A percentile compares a stretch with the other conserved stretches of the same genome.
phyloP scores from a whole-genome alignment of 1,140 invertebrate species.

The Oreohelix idahoensis region DNA sequence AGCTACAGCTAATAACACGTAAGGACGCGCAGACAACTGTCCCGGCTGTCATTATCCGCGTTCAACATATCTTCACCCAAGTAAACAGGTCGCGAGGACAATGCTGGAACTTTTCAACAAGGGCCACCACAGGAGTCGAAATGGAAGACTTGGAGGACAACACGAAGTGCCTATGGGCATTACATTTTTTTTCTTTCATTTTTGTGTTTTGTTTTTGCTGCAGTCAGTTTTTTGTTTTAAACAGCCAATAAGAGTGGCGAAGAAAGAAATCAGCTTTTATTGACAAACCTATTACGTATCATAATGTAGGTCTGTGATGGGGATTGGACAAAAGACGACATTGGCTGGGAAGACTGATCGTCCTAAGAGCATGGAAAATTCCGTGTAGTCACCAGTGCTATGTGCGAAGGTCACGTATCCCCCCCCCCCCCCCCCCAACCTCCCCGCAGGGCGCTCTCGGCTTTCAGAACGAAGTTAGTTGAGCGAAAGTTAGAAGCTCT shows the following conservation, averaged over 20 bases:
- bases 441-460: too few relatives aligned
- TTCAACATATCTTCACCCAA: neutral
- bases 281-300: neutral
- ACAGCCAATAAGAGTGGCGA: neutral
- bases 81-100: neutral
- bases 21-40: neutral
- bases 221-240: neutral
- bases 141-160: neutral
- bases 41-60: neutral
- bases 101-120: neutral
- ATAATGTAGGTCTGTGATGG: neutral
- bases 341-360: neutral
- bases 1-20: neutral
- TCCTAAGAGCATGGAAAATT: neutral
- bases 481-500: too few relatives aligned
- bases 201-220: neutral
- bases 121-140: neutral
- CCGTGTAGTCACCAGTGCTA: neutral
- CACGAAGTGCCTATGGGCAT: neutral
- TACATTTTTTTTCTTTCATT: neutral
- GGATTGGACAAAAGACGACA: neutral
- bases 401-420: too few relatives aligned
- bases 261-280: neutral
- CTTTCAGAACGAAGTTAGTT: too few relatives aligned
- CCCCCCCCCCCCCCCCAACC: too few relatives aligned